These are phyloP conservation scores for Chrysodeixis includens DNA, from an alignment of 2,888 invertebrate genomes.

Conservation along the genomic window DNA sequence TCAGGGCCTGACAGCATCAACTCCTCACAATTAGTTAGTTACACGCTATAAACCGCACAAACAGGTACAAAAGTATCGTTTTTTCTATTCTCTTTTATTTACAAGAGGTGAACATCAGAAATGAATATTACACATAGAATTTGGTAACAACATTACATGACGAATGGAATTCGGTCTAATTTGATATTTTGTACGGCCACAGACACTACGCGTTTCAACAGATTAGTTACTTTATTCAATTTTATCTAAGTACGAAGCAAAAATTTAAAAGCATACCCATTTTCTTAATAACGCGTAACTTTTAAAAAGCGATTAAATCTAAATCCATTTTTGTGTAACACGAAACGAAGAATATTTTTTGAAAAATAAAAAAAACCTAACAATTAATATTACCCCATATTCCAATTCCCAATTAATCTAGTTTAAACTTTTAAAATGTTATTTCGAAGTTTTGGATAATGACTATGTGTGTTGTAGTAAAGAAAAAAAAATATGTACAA, in stretches of 20 bases:
- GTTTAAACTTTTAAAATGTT: conserved; percentile 55
- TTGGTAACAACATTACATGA: conserved; percentile 66
- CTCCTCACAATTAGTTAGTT: conserved; percentile 62
- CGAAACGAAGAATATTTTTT: conserved; percentile 66
- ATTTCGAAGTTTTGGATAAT: conserved; percentile 72
- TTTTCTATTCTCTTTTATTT: conserved; percentile 75
- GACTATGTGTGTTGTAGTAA: conserved; percentile 72
- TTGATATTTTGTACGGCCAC: conserved; percentile 67
- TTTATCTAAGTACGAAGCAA: conserved; percentile 79
- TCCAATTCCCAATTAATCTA: conserved; percentile 67
- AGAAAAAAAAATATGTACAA: conserved; percentile 75
- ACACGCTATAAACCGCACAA: conserved; percentile 75
- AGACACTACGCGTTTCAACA: conserved; percentile 60
- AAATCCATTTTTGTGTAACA: conserved; percentile 63
- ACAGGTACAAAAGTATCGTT: conserved; percentile 87
- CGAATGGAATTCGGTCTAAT: conserved; percentile 55
- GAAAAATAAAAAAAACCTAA: conserved; percentile 57
- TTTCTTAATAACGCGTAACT: conserved; percentile 62
- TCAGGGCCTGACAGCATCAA: conserved; percentile 40
- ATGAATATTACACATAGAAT: conserved; percentile 63
- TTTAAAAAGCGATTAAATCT: conserved; percentile 69
- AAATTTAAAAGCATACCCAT: conserved; percentile 72
- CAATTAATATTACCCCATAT: conserved; percentile 64
- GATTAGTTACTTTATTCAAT: conserved; percentile 56
- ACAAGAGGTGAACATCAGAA: conserved; percentile 74